These are phyloP conservation scores for Hydrozoanthus gracilis DNA, from an alignment of 92 coral and sea anemone genomes.

Conservation along the genomic window DNA sequence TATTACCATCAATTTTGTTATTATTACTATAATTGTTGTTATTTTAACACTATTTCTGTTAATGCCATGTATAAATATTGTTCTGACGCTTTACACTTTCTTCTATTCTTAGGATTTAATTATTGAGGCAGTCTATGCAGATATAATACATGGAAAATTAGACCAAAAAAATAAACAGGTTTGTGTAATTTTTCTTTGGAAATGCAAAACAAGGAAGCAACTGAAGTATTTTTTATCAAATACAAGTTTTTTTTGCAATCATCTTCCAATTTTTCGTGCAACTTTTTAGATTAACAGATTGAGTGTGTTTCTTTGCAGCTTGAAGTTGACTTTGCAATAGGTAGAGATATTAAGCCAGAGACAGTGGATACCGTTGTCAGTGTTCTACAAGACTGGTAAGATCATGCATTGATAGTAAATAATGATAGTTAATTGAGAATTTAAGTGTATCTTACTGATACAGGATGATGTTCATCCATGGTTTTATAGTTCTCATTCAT, in stretches of 20 bases:
- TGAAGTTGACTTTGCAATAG: constrained; percentile 96
- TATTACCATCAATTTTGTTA: too few relatives aligned
- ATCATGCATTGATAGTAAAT: too few relatives aligned
- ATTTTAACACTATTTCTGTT: too few relatives aligned
- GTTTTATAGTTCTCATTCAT: too few relatives aligned
- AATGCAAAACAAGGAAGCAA: too few relatives aligned
- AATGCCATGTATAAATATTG: too few relatives aligned
- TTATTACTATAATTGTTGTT: too few relatives aligned
- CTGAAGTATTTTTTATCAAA: too few relatives aligned
- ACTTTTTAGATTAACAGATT: background rate
- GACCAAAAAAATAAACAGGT: constrained; percentile 98
- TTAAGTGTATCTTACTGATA: background rate
- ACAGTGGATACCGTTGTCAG: constrained; percentile 83
- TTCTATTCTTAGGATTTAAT: constrained; percentile 82
- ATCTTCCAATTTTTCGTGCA: background rate
- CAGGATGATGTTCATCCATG: too few relatives aligned
- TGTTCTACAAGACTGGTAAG: constrained; percentile 95
- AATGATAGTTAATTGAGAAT: background rate
- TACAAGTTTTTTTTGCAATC: too few relatives aligned
- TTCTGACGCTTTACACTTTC: too few relatives aligned
- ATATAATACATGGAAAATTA: constrained; percentile 94
- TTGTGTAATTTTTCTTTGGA: background rate
- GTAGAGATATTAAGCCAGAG: constrained; percentile 97
- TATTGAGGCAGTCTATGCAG: constrained; percentile 98
- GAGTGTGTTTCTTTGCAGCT: constrained; percentile 48